phyloP scores from a whole-genome alignment of 2,888 invertebrate genomes.

The Eilema griseolum region DNA sequence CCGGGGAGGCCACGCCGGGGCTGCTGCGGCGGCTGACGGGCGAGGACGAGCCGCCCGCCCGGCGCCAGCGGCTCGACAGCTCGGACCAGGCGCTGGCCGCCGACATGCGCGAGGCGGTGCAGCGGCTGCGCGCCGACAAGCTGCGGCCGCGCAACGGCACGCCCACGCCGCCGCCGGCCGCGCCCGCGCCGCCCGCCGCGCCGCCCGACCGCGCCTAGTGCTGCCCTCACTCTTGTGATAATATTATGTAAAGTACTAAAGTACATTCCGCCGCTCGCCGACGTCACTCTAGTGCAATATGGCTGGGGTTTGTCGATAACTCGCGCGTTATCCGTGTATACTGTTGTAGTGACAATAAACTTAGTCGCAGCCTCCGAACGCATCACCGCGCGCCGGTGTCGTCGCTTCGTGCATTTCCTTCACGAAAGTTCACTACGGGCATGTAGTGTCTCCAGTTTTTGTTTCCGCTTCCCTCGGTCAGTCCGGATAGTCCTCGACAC shows the following conservation, averaged over 20 bases:
- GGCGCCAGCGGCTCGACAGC: constrained; percentile 86
- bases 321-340: constrained; percentile 62
- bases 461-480: constrained; percentile 58
- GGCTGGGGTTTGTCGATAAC: constrained; percentile 47
- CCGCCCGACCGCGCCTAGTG: constrained; percentile 54
- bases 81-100: constrained; percentile 78
- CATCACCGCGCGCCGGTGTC: constrained; percentile 39
- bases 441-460: constrained; percentile 54
- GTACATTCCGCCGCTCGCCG: constrained; percentile 76
- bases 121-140: constrained; percentile 82
- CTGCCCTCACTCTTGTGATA: constrained; percentile 78
- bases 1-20: constrained; percentile 84
- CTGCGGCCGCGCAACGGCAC: constrained; percentile 77
- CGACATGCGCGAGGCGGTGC: constrained; percentile 83
- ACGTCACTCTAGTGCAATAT: constrained; percentile 47
- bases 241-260: constrained; percentile 82
- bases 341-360: constrained; percentile 80
- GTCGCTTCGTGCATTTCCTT: constrained; percentile 31
- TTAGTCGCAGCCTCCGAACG: constrained; percentile 64
- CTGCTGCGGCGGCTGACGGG: constrained; percentile 91
- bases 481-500: constrained; percentile 55
- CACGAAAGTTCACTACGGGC: constrained; percentile 41
- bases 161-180: constrained; percentile 73
- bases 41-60: constrained; percentile 87
- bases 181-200: constrained; percentile 55